Percentiles rank a stretch among this genome's conserved stretches.
Evolutionary conservation across 2,888 invertebrate genomes (phyloP).

Genomic region (Dromius quadrimaculatus): DNA sequence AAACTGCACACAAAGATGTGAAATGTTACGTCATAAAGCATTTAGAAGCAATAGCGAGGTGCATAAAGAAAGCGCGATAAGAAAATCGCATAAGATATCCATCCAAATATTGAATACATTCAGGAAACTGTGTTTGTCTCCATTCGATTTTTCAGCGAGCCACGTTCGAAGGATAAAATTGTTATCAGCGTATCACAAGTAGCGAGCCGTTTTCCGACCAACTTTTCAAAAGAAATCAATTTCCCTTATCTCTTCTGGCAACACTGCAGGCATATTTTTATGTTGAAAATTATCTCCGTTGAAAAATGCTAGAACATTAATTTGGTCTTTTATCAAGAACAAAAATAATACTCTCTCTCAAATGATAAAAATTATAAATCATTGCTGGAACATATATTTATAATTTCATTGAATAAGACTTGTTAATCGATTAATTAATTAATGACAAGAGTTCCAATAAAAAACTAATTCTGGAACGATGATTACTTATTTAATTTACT

Average conservation of each 20-base stretch:
- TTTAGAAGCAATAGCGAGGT: neutral
- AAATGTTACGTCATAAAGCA: neutral
- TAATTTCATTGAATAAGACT: no score
- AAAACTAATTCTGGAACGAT: neutral
- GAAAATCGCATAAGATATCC: constrained; percentile 10
- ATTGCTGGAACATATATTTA: no score
- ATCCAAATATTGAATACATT: constrained; percentile 32
- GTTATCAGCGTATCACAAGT: constrained; percentile 36
- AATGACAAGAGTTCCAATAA: no score
- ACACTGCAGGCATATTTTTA: constrained; percentile 51
- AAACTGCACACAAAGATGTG: neutral
- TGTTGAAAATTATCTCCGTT: constrained; percentile 49
- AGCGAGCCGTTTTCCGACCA: constrained; percentile 40
- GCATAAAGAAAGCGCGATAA: neutral
- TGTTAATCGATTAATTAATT: no score
- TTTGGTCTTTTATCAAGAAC: constrained; percentile 47
- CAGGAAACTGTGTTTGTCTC: constrained; percentile 32
- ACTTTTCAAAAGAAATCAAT: constrained; percentile 52
- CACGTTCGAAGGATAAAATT: constrained; percentile 39
- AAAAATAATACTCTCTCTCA: constrained; percentile 44
- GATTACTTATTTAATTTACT: constrained; percentile 38
- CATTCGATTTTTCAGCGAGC: constrained; percentile 42
- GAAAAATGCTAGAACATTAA: constrained; percentile 50
- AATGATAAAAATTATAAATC: constrained; percentile 45
- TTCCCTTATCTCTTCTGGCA: constrained; percentile 44